phyloP scores from a whole-genome alignment of 2,888 invertebrate species.

The Diplazon laetatorius region DNA sequence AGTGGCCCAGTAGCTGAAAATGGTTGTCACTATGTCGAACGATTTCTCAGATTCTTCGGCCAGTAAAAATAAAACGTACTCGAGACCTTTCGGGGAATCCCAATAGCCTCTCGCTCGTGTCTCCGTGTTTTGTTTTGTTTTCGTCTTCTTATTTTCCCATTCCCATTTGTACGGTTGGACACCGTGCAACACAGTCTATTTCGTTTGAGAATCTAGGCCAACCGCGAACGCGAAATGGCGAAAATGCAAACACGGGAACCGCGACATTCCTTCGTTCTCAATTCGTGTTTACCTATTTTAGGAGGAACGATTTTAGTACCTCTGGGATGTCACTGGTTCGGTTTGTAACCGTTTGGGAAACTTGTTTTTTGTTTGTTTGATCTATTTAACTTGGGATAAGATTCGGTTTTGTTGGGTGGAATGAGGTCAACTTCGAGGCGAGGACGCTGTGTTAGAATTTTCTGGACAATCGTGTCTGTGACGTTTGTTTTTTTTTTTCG shows the following conservation, averaged over 20 bases:
- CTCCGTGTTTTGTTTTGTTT: too few relatives aligned
- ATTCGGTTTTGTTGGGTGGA: too few relatives aligned
- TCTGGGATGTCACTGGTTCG: too few relatives aligned
- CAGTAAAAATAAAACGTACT: conserved; percentile 52
- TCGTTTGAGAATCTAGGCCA: conserved; percentile 58
- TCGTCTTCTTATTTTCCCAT: conserved; percentile 43
- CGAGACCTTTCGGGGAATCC: conserved; percentile 59
- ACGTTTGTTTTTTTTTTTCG: too few relatives aligned
- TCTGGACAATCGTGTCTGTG: too few relatives aligned
- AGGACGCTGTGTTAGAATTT: too few relatives aligned
- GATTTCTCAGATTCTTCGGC: neutral
- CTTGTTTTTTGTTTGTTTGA: too few relatives aligned
- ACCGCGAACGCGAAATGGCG: conserved; percentile 45
- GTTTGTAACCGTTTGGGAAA: too few relatives aligned
- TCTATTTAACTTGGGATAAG: too few relatives aligned
- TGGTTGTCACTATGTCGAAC: neutral
- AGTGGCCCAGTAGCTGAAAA: neutral
- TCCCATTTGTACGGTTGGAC: conserved; percentile 28
- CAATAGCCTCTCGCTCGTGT: conserved; percentile 33
- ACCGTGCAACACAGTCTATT: conserved; percentile 16
- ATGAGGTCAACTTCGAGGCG: too few relatives aligned
- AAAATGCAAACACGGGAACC: conserved; percentile 26
- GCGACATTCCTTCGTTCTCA: neutral
- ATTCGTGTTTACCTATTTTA: too few relatives aligned
- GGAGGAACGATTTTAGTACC: too few relatives aligned